phyloP scores from a whole-genome alignment of 2,113 vertebrate genomes.

The Oryzias woworae region DNA sequence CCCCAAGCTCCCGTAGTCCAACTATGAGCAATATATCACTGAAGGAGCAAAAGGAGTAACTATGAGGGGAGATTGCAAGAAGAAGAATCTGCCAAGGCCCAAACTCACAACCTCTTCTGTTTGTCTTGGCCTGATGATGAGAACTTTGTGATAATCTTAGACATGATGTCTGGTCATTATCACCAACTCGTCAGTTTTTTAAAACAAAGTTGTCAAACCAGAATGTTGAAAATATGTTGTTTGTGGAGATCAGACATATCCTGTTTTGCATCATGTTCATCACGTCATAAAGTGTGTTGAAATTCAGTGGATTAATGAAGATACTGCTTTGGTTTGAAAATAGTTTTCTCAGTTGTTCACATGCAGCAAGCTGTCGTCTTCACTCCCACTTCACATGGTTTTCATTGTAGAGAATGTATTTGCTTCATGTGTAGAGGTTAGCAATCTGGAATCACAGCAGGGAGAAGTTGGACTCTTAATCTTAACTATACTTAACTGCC shows the following conservation, averaged over 20 bases:
- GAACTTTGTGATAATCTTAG: slow-evolving; percentile 32
- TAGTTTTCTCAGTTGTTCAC: not conserved
- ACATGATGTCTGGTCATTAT: slow-evolving; percentile 31
- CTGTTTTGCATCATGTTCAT: slow-evolving; percentile 21
- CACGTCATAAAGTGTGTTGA: slow-evolving; percentile 16
- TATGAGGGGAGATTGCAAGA: slow-evolving; percentile 32
- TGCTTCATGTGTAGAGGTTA: not conserved
- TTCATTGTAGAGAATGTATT: not conserved
- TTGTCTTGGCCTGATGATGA: slow-evolving; percentile 58
- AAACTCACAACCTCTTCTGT: slow-evolving; percentile 48
- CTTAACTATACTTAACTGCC: too few relatives aligned
- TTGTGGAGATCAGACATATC: slow-evolving; percentile 9
- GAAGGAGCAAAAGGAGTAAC: slow-evolving; percentile 51
- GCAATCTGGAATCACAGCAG: not conserved
- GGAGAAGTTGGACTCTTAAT: not conserved
- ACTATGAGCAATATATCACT: slow-evolving; percentile 49
- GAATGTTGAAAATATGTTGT: slow-evolving; percentile 38
- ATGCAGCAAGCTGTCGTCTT: not conserved
- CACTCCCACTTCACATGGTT: not conserved
- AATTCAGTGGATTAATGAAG: not conserved
- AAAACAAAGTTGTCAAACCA: slow-evolving; percentile 35
- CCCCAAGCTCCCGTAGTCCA: slow-evolving; percentile 41
- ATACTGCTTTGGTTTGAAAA: not conserved
- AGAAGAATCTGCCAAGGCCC: slow-evolving; percentile 53
- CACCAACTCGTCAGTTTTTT: slow-evolving; percentile 14